phyloP scores from a whole-genome alignment of 2,888 invertebrate species.

The Trissonchulus latispiculum region DNA sequence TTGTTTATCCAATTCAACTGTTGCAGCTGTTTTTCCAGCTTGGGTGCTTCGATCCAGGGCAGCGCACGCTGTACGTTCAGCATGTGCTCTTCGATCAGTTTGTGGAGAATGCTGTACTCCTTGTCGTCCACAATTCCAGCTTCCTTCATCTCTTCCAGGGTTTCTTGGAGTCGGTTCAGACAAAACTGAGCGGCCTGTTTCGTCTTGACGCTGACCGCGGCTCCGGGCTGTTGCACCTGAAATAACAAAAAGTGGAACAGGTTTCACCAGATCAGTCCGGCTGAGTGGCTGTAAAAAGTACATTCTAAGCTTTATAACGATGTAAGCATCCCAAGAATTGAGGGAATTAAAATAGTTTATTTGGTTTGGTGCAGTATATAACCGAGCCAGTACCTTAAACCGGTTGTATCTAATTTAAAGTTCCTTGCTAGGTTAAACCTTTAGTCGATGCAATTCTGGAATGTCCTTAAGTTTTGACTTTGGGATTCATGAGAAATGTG shows the following conservation, averaged over 20 bases:
- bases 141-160: constrained; percentile 52
- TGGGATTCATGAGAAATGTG: too few species aligned
- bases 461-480: too few species aligned
- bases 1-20: background rate
- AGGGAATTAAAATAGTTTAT: too few species aligned
- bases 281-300: too few species aligned
- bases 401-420: too few species aligned
- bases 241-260: background rate
- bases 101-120: constrained; percentile 51
- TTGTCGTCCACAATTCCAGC: constrained; percentile 56
- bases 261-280: too few species aligned
- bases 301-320: too few species aligned
- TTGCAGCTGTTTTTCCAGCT: constrained; percentile 5
- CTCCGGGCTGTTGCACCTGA: constrained; percentile 55
- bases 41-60: constrained; percentile 5
- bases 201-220: constrained; percentile 58
- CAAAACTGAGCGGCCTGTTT: constrained; percentile 56
- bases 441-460: too few species aligned
- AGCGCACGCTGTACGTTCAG: background rate
- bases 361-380: too few species aligned
- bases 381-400: too few species aligned
- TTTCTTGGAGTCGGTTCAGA: constrained; percentile 54
- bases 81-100: constrained; percentile 3
- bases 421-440: too few species aligned
- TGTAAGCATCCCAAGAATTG: too few species aligned